phyloP scores from a whole-genome alignment of 2,888 invertebrate species.

The Palloptera scutellata region DNA sequence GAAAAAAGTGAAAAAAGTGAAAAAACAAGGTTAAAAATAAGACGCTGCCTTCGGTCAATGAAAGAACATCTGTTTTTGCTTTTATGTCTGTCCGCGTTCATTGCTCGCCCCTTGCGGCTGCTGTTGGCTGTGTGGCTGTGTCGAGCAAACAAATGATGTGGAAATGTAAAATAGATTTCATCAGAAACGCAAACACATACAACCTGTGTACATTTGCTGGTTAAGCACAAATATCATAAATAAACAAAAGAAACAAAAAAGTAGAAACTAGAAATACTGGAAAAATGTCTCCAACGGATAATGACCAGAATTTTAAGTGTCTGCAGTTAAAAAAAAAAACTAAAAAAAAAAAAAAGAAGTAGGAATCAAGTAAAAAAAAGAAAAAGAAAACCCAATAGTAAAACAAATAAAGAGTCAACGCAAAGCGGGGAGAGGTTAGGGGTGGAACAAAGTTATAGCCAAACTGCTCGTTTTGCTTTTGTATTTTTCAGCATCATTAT shows the following conservation, averaged over 20 bases:
- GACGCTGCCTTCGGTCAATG: neutral
- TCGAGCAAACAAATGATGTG: constrained; percentile 56
- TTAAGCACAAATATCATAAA: neutral
- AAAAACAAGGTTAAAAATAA: constrained; percentile 6
- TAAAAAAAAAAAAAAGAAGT: neutral
- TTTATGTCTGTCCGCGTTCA: neutral
- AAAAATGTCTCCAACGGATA: constrained; percentile 19
- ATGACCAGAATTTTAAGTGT: constrained; percentile 35
- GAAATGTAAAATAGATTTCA: constrained; percentile 58
- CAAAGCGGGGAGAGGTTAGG: too few relatives aligned
- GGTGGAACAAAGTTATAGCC: too few relatives aligned
- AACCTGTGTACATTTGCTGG: neutral
- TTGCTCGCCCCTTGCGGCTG: neutral
- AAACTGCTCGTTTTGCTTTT: too few relatives aligned
- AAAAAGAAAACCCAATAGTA: too few relatives aligned
- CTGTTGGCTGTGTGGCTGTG: too few relatives aligned
- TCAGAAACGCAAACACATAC: neutral
- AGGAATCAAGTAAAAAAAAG: neutral
- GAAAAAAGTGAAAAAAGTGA: neutral
- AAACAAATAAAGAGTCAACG: too few relatives aligned
- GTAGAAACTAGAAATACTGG: constrained; percentile 7
- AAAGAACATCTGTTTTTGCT: constrained; percentile 32
- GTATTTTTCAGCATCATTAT: too few relatives aligned
- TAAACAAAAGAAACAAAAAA: neutral
- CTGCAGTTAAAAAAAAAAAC: neutral